A percentile compares a stretch with the other conserved stretches of the same genome.
phyloP scores from a whole-genome alignment of 2,797 vertebrate genomes.

The Kryptolebias ocellatus region DNA sequence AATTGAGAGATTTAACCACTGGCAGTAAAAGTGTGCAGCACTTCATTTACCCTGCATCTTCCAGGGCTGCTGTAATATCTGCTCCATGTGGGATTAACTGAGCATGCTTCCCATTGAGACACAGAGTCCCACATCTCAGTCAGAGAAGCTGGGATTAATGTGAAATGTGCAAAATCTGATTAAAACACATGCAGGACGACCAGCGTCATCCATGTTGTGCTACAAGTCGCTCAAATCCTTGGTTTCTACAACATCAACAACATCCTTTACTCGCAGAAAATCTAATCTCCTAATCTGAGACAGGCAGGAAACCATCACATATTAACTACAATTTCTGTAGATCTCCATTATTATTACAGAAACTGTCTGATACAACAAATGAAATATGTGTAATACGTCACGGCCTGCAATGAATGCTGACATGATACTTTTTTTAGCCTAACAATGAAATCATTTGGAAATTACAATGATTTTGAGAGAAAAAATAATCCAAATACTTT shows the following conservation, averaged over 20 bases:
- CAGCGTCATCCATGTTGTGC: slow-evolving; percentile 2
- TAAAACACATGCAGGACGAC: slow-evolving; percentile 25
- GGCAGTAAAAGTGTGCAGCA: neutral
- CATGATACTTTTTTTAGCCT: neutral
- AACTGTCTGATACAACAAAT: neutral
- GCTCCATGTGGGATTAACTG: slow-evolving; percentile 51
- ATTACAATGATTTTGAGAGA: neutral
- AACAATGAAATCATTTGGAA: neutral
- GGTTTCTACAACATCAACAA: slow-evolving; percentile 28
- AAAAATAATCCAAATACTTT: neutral
- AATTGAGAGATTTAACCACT: neutral
- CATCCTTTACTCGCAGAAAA: slow-evolving; percentile 23
- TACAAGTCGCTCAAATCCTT: slow-evolving; percentile 51
- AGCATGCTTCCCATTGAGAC: slow-evolving; percentile 23
- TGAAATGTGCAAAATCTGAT: slow-evolving; percentile 43
- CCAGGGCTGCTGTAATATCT: slow-evolving; percentile 20
- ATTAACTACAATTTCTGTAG: slow-evolving; percentile 11
- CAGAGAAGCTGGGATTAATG: slow-evolving; percentile 54
- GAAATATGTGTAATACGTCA: neutral
- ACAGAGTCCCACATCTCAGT: slow-evolving; percentile 54
- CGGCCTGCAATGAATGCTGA: neutral
- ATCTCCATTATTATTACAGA: slow-evolving; percentile 10
- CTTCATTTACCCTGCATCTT: slow-evolving; percentile 27
- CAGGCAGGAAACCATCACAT: slow-evolving; percentile 9
- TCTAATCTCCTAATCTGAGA: slow-evolving; percentile 51